Base-by-base conservation (phyloP, 2,888 invertebrate species). In the Homarus gammarus region DNA sequence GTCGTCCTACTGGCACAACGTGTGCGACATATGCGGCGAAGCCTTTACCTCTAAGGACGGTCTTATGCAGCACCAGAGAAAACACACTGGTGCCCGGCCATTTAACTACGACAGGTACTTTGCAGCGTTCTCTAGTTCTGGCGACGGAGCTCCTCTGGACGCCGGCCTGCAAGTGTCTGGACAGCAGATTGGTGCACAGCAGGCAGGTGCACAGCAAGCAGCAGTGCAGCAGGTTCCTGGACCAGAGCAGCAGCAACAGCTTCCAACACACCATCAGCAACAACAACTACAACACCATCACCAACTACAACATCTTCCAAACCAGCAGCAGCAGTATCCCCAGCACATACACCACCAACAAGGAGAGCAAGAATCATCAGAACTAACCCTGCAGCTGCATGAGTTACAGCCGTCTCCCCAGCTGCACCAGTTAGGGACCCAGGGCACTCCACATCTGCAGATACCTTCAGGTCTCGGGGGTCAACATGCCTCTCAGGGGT, bases 21-120 rank as follows among this genome's bases (percentile, higher is more conserved):
- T 84, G 2, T 88, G 88, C 40, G 78, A 88, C 68, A 83, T 78
- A 3, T 88, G 88, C 78, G 88, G 88, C 18, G 88, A 88, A 18
- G 77, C 88, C 2, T 88, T 88, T 75, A 88, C 88, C 22, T 88
- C 88, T 18, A 88, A 88, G 36, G 88, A 88, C 56, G 88, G 88
- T 22, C 84, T 88, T 2, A 68, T 88, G 40, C 88, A 88, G 56
- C 88, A 88, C 40, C 88, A 88, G 78, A 75, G 88, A 49, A 77
- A 84, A 44, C 88, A 88, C 68, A 84, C 77, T n/a, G 83, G 88
- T 5, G 49, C 88, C 10, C 31, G 84, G 31, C 88, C 88, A n/a
- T 88, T 84, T 44, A 88, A 88, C 33, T 88, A 84, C 40, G 88
- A 88, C 70, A 75, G 78, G 31, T 88, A 88, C 56, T 75, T 88